Conservation (phyloP, 2,888 invertebrate genomes). For the Aleiodes leptofemur region DNA sequence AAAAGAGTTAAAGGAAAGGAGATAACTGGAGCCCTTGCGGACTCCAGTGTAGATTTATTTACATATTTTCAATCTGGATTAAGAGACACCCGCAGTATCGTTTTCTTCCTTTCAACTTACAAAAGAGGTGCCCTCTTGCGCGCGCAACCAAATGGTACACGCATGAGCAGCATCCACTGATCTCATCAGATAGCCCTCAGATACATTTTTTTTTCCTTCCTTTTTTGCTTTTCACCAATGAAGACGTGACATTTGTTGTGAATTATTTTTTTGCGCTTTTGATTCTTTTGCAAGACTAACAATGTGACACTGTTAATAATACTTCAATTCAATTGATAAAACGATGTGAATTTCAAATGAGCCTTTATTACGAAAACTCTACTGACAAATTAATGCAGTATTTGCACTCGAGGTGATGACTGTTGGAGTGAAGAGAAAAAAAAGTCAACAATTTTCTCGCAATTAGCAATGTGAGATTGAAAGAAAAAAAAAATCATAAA, state of each 20-base stretch:
- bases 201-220: not conserved
- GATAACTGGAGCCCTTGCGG: slow-evolving; percentile 45
- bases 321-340: no score
- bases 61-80: slow-evolving; percentile 76
- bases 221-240: no score
- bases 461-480: no score
- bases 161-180: slow-evolving; percentile 12
- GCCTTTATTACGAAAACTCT: no score
- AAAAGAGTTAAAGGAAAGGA: slow-evolving; percentile 37
- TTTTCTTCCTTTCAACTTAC: not conserved
- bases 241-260: not conserved
- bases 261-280: not conserved
- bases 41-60: slow-evolving; percentile 71
- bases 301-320: no score
- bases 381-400: no score
- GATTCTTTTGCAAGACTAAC: no score
- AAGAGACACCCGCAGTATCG: slow-evolving; percentile 66
- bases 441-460: no score
- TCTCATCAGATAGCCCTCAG: not conserved
- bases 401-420: no score
- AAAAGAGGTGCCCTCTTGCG: slow-evolving; percentile 12
- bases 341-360: no score
- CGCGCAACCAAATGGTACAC: slow-evolving; percentile 11
- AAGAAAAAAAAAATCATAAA: no score
- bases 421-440: no score